Evolutionary conservation across 2,797 vertebrate genomes (phyloP).

Genomic region (Parotocinclus haroldoi): DNA sequence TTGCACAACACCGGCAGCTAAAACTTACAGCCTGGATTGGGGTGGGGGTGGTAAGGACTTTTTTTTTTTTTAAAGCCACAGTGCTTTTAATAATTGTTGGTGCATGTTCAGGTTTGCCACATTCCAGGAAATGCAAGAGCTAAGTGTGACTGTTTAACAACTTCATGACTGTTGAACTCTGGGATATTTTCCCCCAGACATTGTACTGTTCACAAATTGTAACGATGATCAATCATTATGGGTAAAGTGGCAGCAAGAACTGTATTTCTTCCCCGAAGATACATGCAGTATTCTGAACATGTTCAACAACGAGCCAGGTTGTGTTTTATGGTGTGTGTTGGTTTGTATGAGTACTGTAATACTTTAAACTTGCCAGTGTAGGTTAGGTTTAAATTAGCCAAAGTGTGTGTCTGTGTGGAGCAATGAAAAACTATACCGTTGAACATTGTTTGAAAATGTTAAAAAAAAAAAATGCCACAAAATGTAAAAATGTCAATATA

Average conservation of each 20-base stretch:
- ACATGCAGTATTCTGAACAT: constrained; percentile 15
- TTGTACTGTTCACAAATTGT: too few species aligned
- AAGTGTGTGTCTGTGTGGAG: constrained; percentile 53
- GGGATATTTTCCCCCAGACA: constrained; percentile 8
- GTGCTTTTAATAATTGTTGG: constrained; percentile 42
- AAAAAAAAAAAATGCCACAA: constrained; percentile 67
- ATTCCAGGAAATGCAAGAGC: constrained; percentile 62
- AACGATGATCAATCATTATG: background rate
- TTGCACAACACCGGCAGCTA: constrained; percentile 66
- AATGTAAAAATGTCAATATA: constrained; percentile 80
- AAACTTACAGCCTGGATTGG: constrained; percentile 21
- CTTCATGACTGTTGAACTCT: constrained; percentile 48
- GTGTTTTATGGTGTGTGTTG: constrained; percentile 39
- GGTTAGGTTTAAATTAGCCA: constrained; percentile 55
- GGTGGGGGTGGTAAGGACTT: too few species aligned
- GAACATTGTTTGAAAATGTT: constrained; percentile 50
- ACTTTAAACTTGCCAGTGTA: constrained; percentile 58
- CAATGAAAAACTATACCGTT: constrained; percentile 40
- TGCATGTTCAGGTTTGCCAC: constrained; percentile 62
- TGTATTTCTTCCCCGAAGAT: too few species aligned
- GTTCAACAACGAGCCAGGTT: constrained; percentile 42
- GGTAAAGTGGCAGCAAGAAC: constrained; percentile 17
- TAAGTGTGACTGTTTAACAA: constrained; percentile 55
- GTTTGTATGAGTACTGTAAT: constrained; percentile 35
- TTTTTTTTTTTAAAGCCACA: constrained; percentile 5